Evolutionary conservation across 2,797 vertebrate genomes (phyloP), one percentile per base, ranked within the genome.

Genomic region (Peromyscus attwateri): DNA sequence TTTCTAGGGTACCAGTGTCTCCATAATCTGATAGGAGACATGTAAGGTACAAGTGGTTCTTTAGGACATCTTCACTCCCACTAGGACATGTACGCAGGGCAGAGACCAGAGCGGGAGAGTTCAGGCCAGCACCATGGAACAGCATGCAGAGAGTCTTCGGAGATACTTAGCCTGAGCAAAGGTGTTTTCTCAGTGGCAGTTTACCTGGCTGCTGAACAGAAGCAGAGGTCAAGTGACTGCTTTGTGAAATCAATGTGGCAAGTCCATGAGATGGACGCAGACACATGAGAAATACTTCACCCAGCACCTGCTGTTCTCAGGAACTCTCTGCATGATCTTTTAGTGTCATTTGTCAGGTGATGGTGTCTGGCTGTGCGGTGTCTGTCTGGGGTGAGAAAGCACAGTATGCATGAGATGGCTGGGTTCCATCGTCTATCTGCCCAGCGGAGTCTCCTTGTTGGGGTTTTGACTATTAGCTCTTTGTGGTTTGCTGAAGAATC

Each of bases 121-220:
- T 40, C 4, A 0, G 21, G 6, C 25, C 25, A 37, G 29, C n/a
- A 3, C 23, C 0, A 49, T 17, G n/a, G 34, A 5, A 0, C 17
- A 2, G 1, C 27, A 29, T 0, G 8, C 13, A 1, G 29, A 4
- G 46, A 55, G 60, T 62, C 71, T 66, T 21, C 5, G 13, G 3
- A 60, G 52, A 49, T 3, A 7, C 1, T 29, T 1, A 31, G 25
- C 37, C 62, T 93, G 23, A 23, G 77, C 37, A 55, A 82, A 92
- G 7, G 1, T 5, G 21, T 10, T 80, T 37, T 70, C 12, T 34
- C 4, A 43, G 71, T 12, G 55, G n/a, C 43, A 1, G 6, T 76
- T 55, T 55, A 14, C 23, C 40, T 49, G 34, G 52, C 57, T 46
- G 60, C 60, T 37, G 82, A 92, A 70, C 40, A 55, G 37, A 31